Conservation (phyloP, 2,113 vertebrate species). For the Tetrao urogallus region DNA sequence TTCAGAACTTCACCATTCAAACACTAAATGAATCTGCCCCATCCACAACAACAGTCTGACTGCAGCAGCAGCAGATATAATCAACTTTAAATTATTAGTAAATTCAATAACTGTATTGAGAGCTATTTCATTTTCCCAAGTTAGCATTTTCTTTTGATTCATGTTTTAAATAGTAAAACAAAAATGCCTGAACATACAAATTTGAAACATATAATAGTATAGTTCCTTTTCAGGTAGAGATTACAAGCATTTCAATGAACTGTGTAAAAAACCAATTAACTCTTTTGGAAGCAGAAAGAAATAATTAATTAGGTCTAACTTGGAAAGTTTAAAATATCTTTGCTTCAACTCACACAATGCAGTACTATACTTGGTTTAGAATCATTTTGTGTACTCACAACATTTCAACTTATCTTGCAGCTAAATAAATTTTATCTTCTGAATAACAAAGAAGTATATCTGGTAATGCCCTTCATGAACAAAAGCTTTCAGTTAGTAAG, state of each 20-base stretch:
- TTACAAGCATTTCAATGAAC: slow-evolving; percentile 48
- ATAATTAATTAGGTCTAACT: neutral
- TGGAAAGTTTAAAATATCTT: neutral
- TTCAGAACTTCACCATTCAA: slow-evolving; percentile 62
- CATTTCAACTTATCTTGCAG: neutral
- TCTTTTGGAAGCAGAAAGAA: neutral
- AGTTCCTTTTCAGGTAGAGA: slow-evolving; percentile 25
- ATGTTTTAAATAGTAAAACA: slow-evolving; percentile 60
- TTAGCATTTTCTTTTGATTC: slow-evolving; percentile 69
- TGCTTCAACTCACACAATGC: neutral
- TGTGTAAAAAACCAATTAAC: neutral
- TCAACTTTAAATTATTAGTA: slow-evolving; percentile 64
- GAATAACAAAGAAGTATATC: slow-evolving; percentile 31
- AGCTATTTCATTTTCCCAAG: slow-evolving; percentile 65
- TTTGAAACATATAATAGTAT: neutral
- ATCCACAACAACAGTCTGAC: slow-evolving; percentile 31
- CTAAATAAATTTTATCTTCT: slow-evolving; percentile 38
- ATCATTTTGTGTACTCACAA: neutral
- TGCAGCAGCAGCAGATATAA: slow-evolving; percentile 24
- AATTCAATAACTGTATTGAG: slow-evolving; percentile 51
- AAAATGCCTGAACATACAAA: neutral
- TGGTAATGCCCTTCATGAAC: slow-evolving; percentile 11
- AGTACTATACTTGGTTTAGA: slow-evolving; percentile 10
- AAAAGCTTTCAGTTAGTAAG: neutral
- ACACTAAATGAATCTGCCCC: slow-evolving; percentile 62